A percentile compares a stretch with the other conserved stretches of the same genome.
Conservation (phyloP, 2,888 invertebrate species). For the Antitype chi region DNA sequence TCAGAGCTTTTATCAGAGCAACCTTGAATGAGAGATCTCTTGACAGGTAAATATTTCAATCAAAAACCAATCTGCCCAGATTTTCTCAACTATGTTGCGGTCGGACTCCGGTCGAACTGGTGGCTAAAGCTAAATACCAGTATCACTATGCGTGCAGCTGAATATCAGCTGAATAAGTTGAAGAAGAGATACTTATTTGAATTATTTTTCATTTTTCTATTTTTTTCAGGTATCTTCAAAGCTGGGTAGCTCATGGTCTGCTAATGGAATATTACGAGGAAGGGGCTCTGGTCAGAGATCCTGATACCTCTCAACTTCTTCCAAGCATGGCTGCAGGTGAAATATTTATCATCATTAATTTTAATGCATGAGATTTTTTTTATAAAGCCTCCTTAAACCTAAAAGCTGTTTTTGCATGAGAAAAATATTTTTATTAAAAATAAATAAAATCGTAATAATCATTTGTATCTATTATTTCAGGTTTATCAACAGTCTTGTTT, state of each 20-base stretch:
- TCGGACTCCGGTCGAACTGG: neutral
- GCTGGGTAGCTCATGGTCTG: slow-evolving; percentile 92
- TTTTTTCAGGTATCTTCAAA: slow-evolving; percentile 92
- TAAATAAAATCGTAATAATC: slow-evolving; percentile 23
- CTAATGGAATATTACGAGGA: slow-evolving; percentile 95
- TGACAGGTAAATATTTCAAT: slow-evolving; percentile 88
- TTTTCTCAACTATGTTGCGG: neutral
- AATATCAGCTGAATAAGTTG: too few species aligned
- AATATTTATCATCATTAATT: slow-evolving; percentile 54
- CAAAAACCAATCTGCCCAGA: neutral
- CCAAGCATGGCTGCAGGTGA: slow-evolving; percentile 96
- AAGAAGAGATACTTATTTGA: too few species aligned
- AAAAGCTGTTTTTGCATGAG: neutral
- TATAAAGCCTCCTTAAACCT: too few species aligned
- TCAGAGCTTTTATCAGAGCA: slow-evolving; percentile 97
- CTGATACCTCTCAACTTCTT: slow-evolving; percentile 94
- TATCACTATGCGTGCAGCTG: neutral
- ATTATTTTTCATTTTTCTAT: neutral
- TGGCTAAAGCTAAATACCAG: neutral
- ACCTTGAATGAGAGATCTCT: slow-evolving; percentile 97
- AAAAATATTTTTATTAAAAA: neutral
- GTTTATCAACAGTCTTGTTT: slow-evolving; percentile 97
- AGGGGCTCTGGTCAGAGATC: slow-evolving; percentile 95
- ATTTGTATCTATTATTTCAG: slow-evolving; percentile 84
- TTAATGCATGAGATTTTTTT: neutral